phyloP scores from a whole-genome alignment of 2,113 vertebrate species.

The Morone chrysops region DNA sequence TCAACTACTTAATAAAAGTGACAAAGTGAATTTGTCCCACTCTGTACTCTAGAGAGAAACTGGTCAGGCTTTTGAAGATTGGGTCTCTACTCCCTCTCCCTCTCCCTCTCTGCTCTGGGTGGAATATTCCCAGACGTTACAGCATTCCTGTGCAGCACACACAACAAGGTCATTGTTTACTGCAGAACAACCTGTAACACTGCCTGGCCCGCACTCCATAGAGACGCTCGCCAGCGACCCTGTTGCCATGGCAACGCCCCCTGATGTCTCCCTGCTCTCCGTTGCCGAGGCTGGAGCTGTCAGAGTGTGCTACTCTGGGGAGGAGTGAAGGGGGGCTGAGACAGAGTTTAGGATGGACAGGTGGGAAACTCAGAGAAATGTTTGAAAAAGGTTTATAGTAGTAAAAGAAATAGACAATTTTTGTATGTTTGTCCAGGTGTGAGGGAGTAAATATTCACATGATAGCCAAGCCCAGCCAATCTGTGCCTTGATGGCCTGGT shows the following conservation, averaged over 20 bases:
- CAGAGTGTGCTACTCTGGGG: conserved; percentile 51
- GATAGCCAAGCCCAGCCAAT: not conserved
- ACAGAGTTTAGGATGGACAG: conserved; percentile 27
- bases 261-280: conserved; percentile 73
- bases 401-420: conserved; percentile 6
- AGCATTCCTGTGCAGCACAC: conserved; percentile 86
- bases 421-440: conserved; percentile 10
- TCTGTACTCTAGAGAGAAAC: conserved; percentile 55
- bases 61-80: conserved; percentile 48
- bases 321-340: conserved; percentile 2
- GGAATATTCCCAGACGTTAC: conserved; percentile 86
- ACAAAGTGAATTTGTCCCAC: conserved; percentile 64
- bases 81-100: conserved; percentile 34
- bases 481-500: conserved; percentile 4
- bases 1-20: conserved; percentile 66
- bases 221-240: conserved; percentile 80
- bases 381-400: conserved; percentile 4
- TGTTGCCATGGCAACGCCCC: conserved; percentile 78
- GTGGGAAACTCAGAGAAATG: conserved; percentile 14
- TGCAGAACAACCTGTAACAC: conserved; percentile 87
- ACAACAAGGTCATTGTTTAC: conserved; percentile 90
- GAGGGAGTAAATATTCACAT: conserved; percentile 7
- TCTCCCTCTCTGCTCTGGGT: conserved; percentile 56
- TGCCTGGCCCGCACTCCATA: conserved; percentile 81
- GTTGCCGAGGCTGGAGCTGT: conserved; percentile 58